Evolutionary conservation across 2,113 vertebrate genomes (phyloP), one percentile per base, ranked within the genome.

Genomic region (Indicator indicator): DNA sequence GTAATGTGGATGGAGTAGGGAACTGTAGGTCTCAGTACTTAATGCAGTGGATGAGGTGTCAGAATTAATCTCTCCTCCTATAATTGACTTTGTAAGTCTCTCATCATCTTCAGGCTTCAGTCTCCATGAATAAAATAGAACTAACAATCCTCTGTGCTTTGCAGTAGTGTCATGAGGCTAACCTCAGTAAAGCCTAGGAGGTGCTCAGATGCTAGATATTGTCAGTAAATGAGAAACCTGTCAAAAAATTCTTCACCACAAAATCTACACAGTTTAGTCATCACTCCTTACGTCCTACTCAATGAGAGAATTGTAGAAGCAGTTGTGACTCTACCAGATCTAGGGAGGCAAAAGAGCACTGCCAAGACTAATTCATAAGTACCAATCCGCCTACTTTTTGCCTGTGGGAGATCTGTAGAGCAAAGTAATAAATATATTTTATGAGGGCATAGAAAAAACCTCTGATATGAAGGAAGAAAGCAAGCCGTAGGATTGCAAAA

Each of bases 231-330:
- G 44, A 85, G 64, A 96, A 96, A 89, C 64, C 81, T 93, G 92
- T 92, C 94, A 94, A 86, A 95, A 94, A 90, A 58, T 75, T 81
- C 69, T 88, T 93, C 85, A 69, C 79, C 40, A 19, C 88, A 86
- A 75, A 67, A 93, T 88, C 62, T 86, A 78, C 85, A 68, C 75
- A 46, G 72, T 83, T 97, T 95, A 93, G 96, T 94, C 94, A 95
- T 90, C 79, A 1, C 83, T 91, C 85, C 58, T 93, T 94, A 68
- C 91, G 77, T 85, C 89, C 95, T 95, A 95, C 87, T 89, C 91
- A 78, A 32, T 13, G 27, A 87, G 94, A 9, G 0, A 67, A 86
- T 88, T 90, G 83, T 81, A 94, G 44, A 94, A 89, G 79, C 72
- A 58, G 16, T 81, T 95, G 76, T 93, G 88, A 86, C 65, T 91